These are phyloP conservation scores for Sula dactylatra DNA, from an alignment of 2,113 vertebrate species.

Conservation along the genomic window DNA sequence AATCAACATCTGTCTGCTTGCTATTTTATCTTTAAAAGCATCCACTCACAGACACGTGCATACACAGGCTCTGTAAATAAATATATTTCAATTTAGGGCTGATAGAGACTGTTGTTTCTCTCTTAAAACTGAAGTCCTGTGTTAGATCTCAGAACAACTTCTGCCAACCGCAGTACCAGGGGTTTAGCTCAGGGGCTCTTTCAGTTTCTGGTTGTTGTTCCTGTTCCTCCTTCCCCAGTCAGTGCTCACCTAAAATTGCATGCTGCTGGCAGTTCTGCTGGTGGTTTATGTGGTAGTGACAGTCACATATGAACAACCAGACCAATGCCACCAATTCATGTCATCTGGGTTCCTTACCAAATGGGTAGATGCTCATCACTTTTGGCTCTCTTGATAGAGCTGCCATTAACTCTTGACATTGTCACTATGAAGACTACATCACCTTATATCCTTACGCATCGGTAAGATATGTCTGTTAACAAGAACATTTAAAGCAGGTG, in stretches of 20 bases:
- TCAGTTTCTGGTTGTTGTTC: background rate
- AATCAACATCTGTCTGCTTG: constrained; percentile 21
- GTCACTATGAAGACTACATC: background rate
- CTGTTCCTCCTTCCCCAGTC: background rate
- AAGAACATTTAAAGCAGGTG: background rate
- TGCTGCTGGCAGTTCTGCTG: background rate
- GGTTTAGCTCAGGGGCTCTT: background rate
- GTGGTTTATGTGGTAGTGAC: background rate
- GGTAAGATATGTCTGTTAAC: background rate
- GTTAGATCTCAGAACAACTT: background rate
- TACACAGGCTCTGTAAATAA: background rate
- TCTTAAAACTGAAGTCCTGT: background rate
- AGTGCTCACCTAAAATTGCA: background rate
- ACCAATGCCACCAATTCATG: background rate
- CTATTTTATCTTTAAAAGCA: background rate
- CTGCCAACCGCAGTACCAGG: background rate
- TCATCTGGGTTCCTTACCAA: background rate
- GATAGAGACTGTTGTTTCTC: background rate
- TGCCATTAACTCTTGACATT: background rate
- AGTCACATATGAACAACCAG: background rate
- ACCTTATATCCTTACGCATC: background rate
- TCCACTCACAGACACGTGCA: background rate
- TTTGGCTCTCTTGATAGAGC: background rate
- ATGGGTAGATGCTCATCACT: background rate
- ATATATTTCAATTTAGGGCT: background rate